These are phyloP conservation scores for Percina caprodes DNA, from an alignment of 2,113 vertebrate species.

Conservation along the genomic window DNA sequence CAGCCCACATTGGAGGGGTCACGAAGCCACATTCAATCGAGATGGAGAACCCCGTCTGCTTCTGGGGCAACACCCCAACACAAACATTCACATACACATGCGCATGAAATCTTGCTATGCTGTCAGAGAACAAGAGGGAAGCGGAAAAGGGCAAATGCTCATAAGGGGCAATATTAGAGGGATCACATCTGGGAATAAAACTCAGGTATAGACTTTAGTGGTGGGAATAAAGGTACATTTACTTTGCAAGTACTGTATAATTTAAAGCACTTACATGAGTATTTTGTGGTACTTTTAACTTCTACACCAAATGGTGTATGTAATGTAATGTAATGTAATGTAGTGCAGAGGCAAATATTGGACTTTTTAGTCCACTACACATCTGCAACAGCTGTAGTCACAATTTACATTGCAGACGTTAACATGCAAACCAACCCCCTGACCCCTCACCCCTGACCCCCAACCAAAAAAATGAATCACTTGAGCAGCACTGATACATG, in stretches of 20 bases:
- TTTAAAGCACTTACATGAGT: no score
- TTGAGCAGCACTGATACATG: background rate
- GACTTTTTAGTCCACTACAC: background rate
- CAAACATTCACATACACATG: background rate
- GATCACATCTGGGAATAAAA: background rate
- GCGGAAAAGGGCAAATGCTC: background rate
- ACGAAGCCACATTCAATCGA: constrained; percentile 88
- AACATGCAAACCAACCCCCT: background rate
- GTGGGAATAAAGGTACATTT: no score
- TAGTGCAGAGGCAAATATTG: background rate
- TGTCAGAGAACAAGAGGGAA: background rate
- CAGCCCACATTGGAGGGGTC: constrained; percentile 71
- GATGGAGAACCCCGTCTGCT: constrained; percentile 72
- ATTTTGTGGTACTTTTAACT: no score
- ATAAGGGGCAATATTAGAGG: background rate
- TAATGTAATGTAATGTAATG: no score
- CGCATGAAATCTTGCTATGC: constrained; percentile 4
- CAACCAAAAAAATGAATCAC: background rate
- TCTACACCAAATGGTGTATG: no score
- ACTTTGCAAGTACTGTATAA: no score
- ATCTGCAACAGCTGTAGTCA: background rate
- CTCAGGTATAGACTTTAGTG: background rate
- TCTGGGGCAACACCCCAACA: background rate
- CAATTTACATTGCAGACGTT: background rate
- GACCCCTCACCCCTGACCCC: background rate